Evolutionary conservation across 2,888 invertebrate genomes (phyloP).

Genomic region (Lithophane leautieri): DNA sequence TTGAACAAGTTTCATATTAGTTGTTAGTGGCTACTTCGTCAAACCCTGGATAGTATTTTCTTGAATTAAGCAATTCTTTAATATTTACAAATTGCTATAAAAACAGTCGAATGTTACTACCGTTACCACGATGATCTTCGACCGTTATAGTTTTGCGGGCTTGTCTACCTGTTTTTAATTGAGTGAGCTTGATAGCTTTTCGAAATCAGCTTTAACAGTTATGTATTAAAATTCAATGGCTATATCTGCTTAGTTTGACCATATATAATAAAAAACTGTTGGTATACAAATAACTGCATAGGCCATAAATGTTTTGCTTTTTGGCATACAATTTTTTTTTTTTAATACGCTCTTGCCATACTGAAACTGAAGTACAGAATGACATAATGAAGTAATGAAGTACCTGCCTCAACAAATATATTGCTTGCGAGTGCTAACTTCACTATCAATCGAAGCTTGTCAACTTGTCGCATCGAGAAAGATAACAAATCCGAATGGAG

Average conservation of each 20-base stretch:
- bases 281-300: constrained; percentile 2
- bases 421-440: neutral
- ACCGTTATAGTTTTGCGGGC: constrained; percentile 69
- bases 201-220: constrained; percentile 62
- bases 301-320: neutral
- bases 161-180: constrained; percentile 72
- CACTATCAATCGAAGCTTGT: constrained; percentile 13
- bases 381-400: too few relatives aligned
- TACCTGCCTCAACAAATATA: neutral
- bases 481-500: constrained; percentile 16
- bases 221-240: constrained; percentile 49
- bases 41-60: constrained; percentile 4
- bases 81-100: constrained; percentile 64
- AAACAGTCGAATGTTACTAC: constrained; percentile 65
- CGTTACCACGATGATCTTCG: constrained; percentile 66
- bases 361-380: neutral
- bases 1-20: constrained; percentile 27
- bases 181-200: constrained; percentile 68
- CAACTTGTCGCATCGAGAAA: constrained; percentile 9
- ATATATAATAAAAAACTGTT: neutral
- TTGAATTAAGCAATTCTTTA: constrained; percentile 47
- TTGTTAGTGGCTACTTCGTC: constrained; percentile 14
- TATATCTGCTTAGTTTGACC: constrained; percentile 27
- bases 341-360: neutral
- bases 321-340: too few relatives aligned